Evolutionary conservation across 2,113 vertebrate species (phyloP), one percentile per base, ranked within the genome.

Genomic region (Conger conger): DNA sequence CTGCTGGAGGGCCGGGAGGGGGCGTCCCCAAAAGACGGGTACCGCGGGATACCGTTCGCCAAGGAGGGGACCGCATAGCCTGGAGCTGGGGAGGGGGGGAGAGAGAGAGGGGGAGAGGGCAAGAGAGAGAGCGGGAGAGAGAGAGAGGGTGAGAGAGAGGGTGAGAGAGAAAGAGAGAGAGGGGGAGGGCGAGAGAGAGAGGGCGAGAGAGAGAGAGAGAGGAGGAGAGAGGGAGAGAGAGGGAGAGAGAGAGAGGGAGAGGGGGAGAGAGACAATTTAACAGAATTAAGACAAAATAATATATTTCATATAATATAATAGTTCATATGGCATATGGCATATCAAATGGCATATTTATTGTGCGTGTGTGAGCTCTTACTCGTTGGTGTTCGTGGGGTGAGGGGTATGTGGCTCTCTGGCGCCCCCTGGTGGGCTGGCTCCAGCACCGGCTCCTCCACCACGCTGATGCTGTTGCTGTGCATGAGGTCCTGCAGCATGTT

Each of bases 401-500:
- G 95, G 54, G 96, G 96, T 84, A 93, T 94, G 83, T 97, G 96
- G 83, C 95, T 90, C 81, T 97, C 96, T 18, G 93, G 94, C 90
- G 96, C 97, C 85, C 94, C 92, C 87, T 95, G 96, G 93, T 88
- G 95, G 78, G n/a, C n/a, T n/a, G 97, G 94, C 93, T 99, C 98
- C 87, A 97, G 94, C 85, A 99, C 97, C 0, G 97, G 97, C 91
- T 99, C 98, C 94, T 99, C 98, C 84, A 99, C 98, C 83, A 99
- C 98, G 76, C 97, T 99, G 94, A 99, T 99, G 92, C 98, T 99
- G 92, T 99, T 98, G 89, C 95, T 99, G 92, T 99, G 98, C 98
- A 99, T 99, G 94, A 99, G 97, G 91, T 99, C 98, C 95, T 99
- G 98, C 89, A 99, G 93, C 97, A 99, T 97, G 92, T 99, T 99